Base-by-base conservation (phyloP, 2,888 invertebrate species). In the Scaptomyza parva region DNA sequence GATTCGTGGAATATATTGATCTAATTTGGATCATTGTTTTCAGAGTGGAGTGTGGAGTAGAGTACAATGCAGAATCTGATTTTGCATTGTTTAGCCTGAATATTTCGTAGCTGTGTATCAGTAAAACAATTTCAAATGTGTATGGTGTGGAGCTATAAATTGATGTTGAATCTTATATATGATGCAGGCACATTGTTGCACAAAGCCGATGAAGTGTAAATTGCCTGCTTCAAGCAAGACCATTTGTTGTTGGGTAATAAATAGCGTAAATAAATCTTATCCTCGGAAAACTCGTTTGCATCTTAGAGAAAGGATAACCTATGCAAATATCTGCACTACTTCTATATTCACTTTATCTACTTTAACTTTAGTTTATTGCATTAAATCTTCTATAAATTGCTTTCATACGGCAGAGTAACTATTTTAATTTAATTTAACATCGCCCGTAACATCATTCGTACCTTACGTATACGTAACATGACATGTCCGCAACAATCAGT, bases 111-210 rank as follows among this genome's bases (percentile, higher is more conserved):
- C 11, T 11, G 33, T 35, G 8, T 20, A 30, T 18, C 2, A 9
- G 11, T 22, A 17, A 6, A 22, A 47, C 41, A 45, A 43, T 45
- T 67, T 9, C 41, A 45, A 75, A 70, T 58, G n/a, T n/a, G n/a
- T 70, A 76, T 75, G 57, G 30, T 12, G 14, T 17, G n/a, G n/a
- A 30, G 57, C 47, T 54, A 35, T 73, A 73, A 64, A 76, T 53
- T 63, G 37, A 22, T 39, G 35, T 28, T 43, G 30, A 22, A 35
- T 50, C 61, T 51, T 62, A 43, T 12, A 45, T 44, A 28, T n/a
- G 41, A 17, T 30, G 50, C 62, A 41, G 48, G 35, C 40, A 76
- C 60, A 76, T 40, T 60, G 47, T 73, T 58, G 64, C 76, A 54
- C 45, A 57, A 35, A 22, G 12, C 11, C 55, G 40, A 43, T 75